Evolutionary conservation across 2,113 vertebrate species (phyloP), one percentile per base, ranked within the genome.

Genomic region (Esox niger): DNA sequence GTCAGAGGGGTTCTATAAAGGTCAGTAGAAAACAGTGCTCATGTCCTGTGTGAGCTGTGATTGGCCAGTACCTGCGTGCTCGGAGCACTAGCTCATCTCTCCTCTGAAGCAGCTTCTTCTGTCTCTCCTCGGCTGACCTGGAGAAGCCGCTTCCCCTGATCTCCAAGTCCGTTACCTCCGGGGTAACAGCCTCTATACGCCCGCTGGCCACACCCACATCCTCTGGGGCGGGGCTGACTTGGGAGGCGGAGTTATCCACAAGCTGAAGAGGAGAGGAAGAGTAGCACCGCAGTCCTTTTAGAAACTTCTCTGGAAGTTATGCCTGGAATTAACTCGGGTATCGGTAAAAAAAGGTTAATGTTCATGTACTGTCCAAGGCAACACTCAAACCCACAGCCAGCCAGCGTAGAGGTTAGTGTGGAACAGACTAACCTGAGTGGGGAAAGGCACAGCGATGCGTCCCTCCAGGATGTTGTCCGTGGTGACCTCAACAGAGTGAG

Each of bases 401-500:
- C 38, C 2, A 15, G 38, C 17, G 38, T 10, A 43, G 38, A 15
- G 11, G 4, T 4, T 15, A 43, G 38, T 43, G 38, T 43, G 15
- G 38, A 15, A 38, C 10, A 13, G 35, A 77, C 83, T 81, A 25
- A 96, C 97, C 95, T 98, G 97, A 26, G 92, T 85, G n/a, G 95
- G 96, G 76, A 99, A 98, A 68, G 96, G 95, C 52, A 99, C 95
- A 88, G 96, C 95, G 80, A 99, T 95, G 49, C 96, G 93, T n/a
- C 96, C 96, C 85, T 99, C 97, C 29, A 99, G 78, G 78, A 99
- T 98, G 87, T 99, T 99, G 88, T 99, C 96, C 1, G 97, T 98
- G 62, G 97, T 99, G 76, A 98, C 92, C 80, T 99, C 97, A 1
- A 98, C 94, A 0, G 97, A 99, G 49, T 95, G 96, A 1, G 96